Base-by-base conservation (phyloP, 2,797 vertebrate species). In the Intellagama lesueurii region DNA sequence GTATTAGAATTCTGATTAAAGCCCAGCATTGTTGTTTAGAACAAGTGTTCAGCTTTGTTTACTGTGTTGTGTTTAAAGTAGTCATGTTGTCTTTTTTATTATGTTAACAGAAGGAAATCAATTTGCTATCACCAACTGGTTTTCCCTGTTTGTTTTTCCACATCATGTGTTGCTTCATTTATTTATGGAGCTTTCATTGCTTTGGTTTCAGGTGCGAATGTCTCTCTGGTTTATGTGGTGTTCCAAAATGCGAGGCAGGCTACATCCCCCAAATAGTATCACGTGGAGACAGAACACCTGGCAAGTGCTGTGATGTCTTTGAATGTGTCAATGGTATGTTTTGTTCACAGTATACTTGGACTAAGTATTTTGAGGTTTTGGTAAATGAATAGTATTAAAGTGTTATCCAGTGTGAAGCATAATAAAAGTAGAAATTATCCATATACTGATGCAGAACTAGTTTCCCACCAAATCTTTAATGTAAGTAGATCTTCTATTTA, bases 251-350 rank as follows among this genome's bases (percentile, higher is more conserved):
- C 92, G 97, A 98, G 94, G 96, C 96, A 81, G 98, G 97, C 95
- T 97, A 97, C 88, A 90, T 96, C 91, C 97, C 98, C 90, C 98
- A 97, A 93, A 97, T 98, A 94, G 96, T 98, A 94, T 98, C 97
- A 0, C 97, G 96, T 91, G 98, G 98, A 93, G 97, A 98, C 88
- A 97, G 98, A 93, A 97, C 97, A 91, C 98, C 98, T 28, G 98
- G 98, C 94, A 98, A 97, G 93, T 98, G 98, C 97, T 98, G 98
- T 95, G 98, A 98, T 97, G 97, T 98, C 94, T 98, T 98, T 95
- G 97, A 98, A 92, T 98, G 98, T 96, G 97, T 98, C 97, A 98
- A 98, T 90, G 98, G 98, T 98, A 97, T 40, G 98, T 97, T 94
- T 90, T 52, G 91, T 95, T 94, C 66, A 90, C 93, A 90, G 93